Evolutionary conservation across 2,888 invertebrate genomes (phyloP), one percentile per base, ranked within the genome.

Genomic region (Tetragonula carbonaria): DNA sequence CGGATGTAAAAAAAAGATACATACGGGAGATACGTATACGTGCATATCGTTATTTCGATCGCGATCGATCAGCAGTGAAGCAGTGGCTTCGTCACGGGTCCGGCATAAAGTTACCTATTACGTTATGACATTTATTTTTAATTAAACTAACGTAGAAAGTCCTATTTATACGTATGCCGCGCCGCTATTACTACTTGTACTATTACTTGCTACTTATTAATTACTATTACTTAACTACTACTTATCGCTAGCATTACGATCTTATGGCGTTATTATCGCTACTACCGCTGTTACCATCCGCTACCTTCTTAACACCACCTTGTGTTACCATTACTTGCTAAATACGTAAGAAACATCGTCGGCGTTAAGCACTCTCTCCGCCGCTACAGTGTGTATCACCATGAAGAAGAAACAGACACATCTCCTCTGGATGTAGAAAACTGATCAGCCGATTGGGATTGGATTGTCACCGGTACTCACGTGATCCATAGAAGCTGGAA

Each of bases 91-190:
- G 89, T 91, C 86, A 88, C 90, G 91, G 89, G 90, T 85, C 90
- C 91, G 91, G 90, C 90, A 91, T 92, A 91, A 93, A 93, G 93
- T 93, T 93, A 93, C 93, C 92, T 93, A 93, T 93, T 93, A 93
- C 89, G 87, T 93, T 93, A 93, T 90, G 91, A 91, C 90, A 90
- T 92, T 93, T 92, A 93, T 89, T 93, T 92, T 91, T 92, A 91
- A 92, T 92, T 90, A 91, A 91, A 93, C 91, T 91, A 92, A 93
- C 92, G 88, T 92, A 91, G 90, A 91, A 72, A 90, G 88, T 90
- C 91, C 92, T 92, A 92, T 92, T 92, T 92, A 92, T 91, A 92
- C 87, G 89, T 91, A 92, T 89, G 90, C 83, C 90, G 90, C 88
- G 90, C 89, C 91, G 90, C 88, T 90, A 85, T 86, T 90, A 85